Conservation (phyloP, 2,113 vertebrate genomes). For the Forbesichthys agassizii region DNA sequence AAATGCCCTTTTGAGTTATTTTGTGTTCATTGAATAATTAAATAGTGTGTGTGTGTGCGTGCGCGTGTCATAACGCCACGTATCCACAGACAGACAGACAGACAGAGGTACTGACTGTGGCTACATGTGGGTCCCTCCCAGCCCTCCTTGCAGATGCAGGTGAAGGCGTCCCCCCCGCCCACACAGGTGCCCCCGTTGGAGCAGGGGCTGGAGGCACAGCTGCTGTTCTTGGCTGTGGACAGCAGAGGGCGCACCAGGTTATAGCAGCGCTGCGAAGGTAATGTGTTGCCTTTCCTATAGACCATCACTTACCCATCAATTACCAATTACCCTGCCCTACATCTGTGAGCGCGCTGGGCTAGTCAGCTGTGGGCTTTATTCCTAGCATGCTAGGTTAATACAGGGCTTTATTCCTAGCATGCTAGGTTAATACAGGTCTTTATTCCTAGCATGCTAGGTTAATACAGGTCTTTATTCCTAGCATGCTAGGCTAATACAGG, state of each 20-base stretch:
- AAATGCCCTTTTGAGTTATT: no score
- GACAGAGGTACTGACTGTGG: slow-evolving; percentile 81
- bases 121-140: slow-evolving; percentile 95
- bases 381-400: no score
- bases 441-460: no score
- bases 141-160: slow-evolving; percentile 96
- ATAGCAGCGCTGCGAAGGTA: background rate
- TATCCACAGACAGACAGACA: background rate
- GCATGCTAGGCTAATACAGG: no score
- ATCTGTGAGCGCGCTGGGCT: no score
- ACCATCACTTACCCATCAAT: no score
- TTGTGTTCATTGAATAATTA: no score
- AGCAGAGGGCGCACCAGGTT: slow-evolving; percentile 3
- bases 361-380: background rate
- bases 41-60: background rate
- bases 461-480: no score
- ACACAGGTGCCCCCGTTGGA: slow-evolving; percentile 94
- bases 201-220: slow-evolving; percentile 90
- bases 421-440: no score
- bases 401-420: no score
- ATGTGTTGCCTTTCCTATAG: background rate
- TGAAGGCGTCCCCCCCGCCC: slow-evolving; percentile 91
- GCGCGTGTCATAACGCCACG: background rate
- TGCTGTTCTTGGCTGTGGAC: slow-evolving; percentile 88
- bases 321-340: no score